Evolutionary conservation across 1,140 invertebrate genomes (phyloP).

Genomic region (Drosophila athabasca): DNA sequence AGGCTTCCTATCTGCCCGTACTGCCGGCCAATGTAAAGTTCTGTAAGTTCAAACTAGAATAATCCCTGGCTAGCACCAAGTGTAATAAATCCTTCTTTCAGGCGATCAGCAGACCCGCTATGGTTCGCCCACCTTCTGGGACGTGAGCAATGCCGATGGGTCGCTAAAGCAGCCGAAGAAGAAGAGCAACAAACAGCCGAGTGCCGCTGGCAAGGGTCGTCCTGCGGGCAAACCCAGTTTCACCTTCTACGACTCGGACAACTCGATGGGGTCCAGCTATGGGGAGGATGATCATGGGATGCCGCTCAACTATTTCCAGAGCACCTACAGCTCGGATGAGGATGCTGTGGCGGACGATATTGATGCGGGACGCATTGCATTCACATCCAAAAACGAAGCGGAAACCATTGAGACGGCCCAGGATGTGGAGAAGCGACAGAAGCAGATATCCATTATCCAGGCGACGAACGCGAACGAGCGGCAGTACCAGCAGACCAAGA

Average conservation of each 20-base stretch:
- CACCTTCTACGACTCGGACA: conserved; percentile 75
- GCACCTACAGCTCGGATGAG: conserved; percentile 60
- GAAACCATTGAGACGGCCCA: conserved; percentile 90
- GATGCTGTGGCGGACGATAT: conserved; percentile 57
- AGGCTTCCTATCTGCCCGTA: conserved; percentile 51
- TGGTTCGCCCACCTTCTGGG: conserved; percentile 85
- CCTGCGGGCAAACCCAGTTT: conserved; percentile 36
- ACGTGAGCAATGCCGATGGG: conserved; percentile 59
- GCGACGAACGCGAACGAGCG: conserved; percentile 83
- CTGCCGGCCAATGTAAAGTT: conserved; percentile 85
- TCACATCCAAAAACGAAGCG: conserved; percentile 92
- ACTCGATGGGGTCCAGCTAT: conserved; percentile 71
- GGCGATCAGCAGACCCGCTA: conserved; percentile 83
- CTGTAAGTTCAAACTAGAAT: conserved; percentile 64
- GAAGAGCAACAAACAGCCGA: background rate
- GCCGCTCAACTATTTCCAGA: conserved; percentile 18
- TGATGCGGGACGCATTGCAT: conserved; percentile 87
- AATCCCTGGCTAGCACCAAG: no score
- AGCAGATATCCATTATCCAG: conserved; percentile 82
- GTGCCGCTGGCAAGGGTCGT: conserved; percentile 14
- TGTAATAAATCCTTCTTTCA: conserved; percentile 7
- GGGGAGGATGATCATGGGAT: conserved; percentile 55
- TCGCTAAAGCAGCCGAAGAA: conserved; percentile 40
- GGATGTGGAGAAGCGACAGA: conserved; percentile 78
- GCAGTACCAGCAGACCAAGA: conserved; percentile 79